Base-by-base conservation (phyloP, 2,888 invertebrate genomes). In the Azorinus chamasolen region DNA sequence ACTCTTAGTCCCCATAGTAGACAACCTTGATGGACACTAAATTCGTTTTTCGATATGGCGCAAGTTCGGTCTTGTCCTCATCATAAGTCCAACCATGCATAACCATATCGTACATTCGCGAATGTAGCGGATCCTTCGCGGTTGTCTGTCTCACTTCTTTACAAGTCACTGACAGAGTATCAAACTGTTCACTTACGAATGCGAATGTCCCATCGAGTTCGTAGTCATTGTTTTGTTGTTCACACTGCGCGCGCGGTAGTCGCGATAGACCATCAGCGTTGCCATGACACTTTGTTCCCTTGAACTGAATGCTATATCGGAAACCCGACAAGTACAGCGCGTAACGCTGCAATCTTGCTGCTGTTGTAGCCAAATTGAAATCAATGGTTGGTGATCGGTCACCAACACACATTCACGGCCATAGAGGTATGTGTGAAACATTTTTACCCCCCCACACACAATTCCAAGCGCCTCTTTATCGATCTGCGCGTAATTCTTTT, bases 221-320 rank as follows among this genome's bases (percentile, higher is more conserved):
- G 14, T 24, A 25, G 16, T 53, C 27, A 2, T 27, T 16, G n/a
- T 10, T 32, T 32, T 32, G 32, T 6, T 32, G 32, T 18, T 22
- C 73, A 76, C 8, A 45, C 12, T 24, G 20, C 5, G 55, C 22
- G 5, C 69, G 45, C 16, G 87, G 87, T 20, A 88, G 37, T 61
- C 91, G 57, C 6, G 88, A 90, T 22, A 91, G 79, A 14, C 83
- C 83, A 77, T 93, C 91, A 12, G 88, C 91, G 70, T 91, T 87
- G 0, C 85, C 86, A 73, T 91, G 89, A 1, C 77, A 54, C 6
- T 63, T 57, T 4, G 89, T 89, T n/a, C 75, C 69, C 16, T 85
- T 66, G 64, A 88, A 91, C 65, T 88, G 84, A 51, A 92, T 87
- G 5, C 74, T 68, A 72, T 90, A 93, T 53, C 89, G 79, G 70